Evolutionary conservation across 2,113 vertebrate species (phyloP).

Genomic region (Chitala chitala): DNA sequence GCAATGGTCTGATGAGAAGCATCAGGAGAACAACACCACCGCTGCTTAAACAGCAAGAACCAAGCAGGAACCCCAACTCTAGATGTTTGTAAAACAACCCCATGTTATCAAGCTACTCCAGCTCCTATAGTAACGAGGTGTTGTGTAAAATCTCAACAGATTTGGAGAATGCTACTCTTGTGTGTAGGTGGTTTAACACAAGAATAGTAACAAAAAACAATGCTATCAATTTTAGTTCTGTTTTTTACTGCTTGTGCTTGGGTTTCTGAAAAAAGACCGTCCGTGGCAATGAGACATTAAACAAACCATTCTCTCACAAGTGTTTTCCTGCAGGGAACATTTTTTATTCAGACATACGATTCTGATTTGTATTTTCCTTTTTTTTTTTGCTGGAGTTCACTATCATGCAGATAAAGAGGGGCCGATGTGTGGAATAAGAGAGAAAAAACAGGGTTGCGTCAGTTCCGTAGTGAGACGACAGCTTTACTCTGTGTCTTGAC

Average conservation of each 20-base stretch:
- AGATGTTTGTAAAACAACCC: too few species aligned
- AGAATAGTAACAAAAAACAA: neutral
- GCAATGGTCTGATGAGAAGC: neutral
- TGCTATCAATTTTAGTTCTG: neutral
- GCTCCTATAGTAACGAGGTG: too few species aligned
- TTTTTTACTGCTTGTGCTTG: neutral
- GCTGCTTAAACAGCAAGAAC: too few species aligned
- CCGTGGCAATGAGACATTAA: constrained; percentile 7
- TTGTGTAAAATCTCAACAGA: too few species aligned
- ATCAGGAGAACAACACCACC: too few species aligned
- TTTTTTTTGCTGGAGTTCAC: neutral
- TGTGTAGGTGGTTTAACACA: too few species aligned
- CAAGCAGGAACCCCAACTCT: too few species aligned
- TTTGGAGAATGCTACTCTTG: too few species aligned
- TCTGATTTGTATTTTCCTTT: constrained; percentile 3
- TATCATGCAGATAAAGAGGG: neutral
- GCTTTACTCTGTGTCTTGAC: too few species aligned
- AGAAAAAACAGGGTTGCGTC: neutral
- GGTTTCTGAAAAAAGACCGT: neutral
- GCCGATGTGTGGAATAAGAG: neutral
- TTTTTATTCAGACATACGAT: constrained; percentile 23
- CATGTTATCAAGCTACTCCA: too few species aligned
- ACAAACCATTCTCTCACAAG: constrained; percentile 24
- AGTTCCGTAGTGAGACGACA: too few species aligned
- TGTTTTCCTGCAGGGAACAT: constrained; percentile 15